A percentile compares a stretch with the other conserved stretches of the same genome.
These are phyloP conservation scores for Diuraphis noxia DNA, from an alignment of 1,140 invertebrate species.

Conservation along the genomic window DNA sequence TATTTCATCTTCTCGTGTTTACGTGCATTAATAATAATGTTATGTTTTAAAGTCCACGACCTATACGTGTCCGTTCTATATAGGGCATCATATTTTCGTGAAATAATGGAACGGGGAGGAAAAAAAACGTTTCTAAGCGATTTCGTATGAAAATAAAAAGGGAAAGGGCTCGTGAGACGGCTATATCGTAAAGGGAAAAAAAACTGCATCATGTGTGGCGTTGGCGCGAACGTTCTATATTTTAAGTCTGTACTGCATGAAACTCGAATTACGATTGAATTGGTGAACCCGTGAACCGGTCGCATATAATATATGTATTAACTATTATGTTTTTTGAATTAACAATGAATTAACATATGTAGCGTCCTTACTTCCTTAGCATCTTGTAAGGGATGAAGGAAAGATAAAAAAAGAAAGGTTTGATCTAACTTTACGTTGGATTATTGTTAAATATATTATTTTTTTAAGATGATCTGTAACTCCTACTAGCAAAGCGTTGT, in stretches of 20 bases:
- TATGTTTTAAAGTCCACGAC: not conserved
- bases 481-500: too few relatives aligned
- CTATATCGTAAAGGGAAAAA: not conserved
- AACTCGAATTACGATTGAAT: not conserved
- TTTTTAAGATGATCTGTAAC: too few relatives aligned
- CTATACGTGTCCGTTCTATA: not conserved
- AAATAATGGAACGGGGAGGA: not conserved
- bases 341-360: too few relatives aligned
- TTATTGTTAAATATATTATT: too few relatives aligned
- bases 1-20: not conserved
- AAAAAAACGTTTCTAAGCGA: not conserved
- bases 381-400: fast-evolving
- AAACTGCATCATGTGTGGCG: not conserved
- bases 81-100: not conserved
- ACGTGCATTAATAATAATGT: not conserved
- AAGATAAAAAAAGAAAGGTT: too few relatives aligned
- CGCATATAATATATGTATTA: too few relatives aligned
- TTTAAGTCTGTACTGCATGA: not conserved
- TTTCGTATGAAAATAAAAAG: not conserved
- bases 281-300: not conserved
- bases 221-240: not conserved
- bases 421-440: too few relatives aligned
- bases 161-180: not conserved
- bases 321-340: too few relatives aligned
- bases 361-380: too few relatives aligned